Evolutionary conservation across 2,113 vertebrate species (phyloP), one percentile per base, ranked within the genome.

Genomic region (Peromyscus polionotus): DNA sequence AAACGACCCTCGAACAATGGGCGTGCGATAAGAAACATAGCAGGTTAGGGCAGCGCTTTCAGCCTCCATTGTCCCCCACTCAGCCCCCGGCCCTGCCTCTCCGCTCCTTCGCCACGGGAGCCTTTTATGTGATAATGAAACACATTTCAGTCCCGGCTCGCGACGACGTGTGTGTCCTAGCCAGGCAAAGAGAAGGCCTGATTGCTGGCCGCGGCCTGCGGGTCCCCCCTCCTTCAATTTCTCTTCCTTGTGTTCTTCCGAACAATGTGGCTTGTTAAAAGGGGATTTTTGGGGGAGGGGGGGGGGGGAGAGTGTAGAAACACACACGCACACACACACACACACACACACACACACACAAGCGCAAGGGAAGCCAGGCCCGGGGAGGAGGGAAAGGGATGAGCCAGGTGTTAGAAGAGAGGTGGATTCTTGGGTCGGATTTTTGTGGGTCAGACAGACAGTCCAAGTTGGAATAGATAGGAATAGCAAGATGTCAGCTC

Each of bases 51-150:
- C 99, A 98, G 98, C 98, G 98, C 99, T 98, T 98, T 98, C 97
- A 98, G 97, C 81, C 81, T 33, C 91, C 98, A 98, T 99, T 99
- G 99, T 99, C 98, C 98, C 97, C 96, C 98, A 98, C 99, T 98
- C 98, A 96, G 98, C 94, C 98, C 97, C 97, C 97, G 95, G 98
- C 98, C 98, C 97, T 97, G 96, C 98, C 95, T 98, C 99, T 98
- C 98, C 98, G 99, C 99, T 99, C 88, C 98, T 96, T 98, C 99
- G 89, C 99, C 93, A 97, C 99, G 98, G 99, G 99, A 99, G 98
- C 98, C 99, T 99, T 99, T 99, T 99, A 99, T 99, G 99, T 99
- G 99, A 98, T 99, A 99, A 99, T 99, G 99, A 99, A 99, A 99
- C 99, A 98, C 99, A 98, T 99, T 99, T 99, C 99, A 98, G 98